Evolutionary conservation across 2,888 invertebrate genomes (phyloP).

Genomic region (Agrochola macilenta): DNA sequence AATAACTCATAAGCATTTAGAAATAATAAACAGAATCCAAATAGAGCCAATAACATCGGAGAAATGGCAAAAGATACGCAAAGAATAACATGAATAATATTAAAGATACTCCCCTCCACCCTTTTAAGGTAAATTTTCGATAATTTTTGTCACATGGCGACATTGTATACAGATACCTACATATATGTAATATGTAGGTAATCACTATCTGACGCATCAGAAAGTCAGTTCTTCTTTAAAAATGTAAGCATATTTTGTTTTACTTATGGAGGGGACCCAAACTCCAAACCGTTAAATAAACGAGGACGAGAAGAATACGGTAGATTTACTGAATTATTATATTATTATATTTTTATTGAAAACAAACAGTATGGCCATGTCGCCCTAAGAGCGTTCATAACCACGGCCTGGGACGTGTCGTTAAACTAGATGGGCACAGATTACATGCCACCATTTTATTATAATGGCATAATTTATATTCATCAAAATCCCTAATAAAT

Average conservation of each 20-base stretch:
- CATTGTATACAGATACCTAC: no score
- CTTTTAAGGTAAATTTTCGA: no score
- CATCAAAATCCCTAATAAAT: slow-evolving; percentile 74
- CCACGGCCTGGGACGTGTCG: slow-evolving; percentile 61
- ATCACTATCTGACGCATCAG: not conserved
- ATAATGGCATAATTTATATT: slow-evolving; percentile 71
- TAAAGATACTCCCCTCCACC: no score
- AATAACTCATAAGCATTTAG: no score
- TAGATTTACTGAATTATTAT: no score
- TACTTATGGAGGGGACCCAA: not conserved
- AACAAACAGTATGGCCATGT: slow-evolving; percentile 34
- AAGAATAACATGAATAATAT: no score
- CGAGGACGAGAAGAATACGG: not conserved
- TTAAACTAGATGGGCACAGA: slow-evolving; percentile 72
- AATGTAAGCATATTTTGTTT: not conserved
- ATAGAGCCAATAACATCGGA: no score
- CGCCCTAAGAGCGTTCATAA: slow-evolving; percentile 42
- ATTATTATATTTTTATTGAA: no score
- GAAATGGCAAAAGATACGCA: no score
- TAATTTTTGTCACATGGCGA: no score
- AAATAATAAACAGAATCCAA: no score
- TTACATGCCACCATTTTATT: slow-evolving; percentile 67
- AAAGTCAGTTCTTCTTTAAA: not conserved
- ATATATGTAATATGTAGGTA: no score
- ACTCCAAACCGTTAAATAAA: not conserved